Conservation (phyloP, 2,797 vertebrate species). For the Halcyon chelicuti region DNA sequence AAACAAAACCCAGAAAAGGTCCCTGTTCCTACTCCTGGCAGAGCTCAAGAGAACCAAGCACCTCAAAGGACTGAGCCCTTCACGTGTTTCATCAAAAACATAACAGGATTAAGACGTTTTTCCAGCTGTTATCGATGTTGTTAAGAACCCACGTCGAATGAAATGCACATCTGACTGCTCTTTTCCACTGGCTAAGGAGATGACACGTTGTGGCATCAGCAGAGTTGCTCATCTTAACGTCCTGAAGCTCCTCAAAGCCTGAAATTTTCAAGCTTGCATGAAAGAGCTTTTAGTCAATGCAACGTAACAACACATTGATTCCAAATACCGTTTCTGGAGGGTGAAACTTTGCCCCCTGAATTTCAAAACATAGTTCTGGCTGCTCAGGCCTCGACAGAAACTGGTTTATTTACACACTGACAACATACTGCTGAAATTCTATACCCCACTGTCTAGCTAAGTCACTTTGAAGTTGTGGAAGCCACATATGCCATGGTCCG, state of each 20-base stretch:
- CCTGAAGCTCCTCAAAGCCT: neutral
- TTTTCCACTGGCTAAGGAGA: neutral
- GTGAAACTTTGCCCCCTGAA: neutral
- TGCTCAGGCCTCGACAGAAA: neutral
- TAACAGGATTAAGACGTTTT: neutral
- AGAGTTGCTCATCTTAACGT: neutral
- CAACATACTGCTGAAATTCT: neutral
- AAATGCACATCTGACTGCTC: neutral
- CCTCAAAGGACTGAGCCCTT: neutral
- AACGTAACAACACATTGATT: neutral
- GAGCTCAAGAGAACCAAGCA: neutral
- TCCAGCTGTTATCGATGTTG: neutral
- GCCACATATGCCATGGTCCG: too few relatives aligned
- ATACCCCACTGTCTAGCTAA: too few relatives aligned
- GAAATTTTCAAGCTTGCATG: neutral
- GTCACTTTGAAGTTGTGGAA: too few relatives aligned
- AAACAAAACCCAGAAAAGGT: neutral
- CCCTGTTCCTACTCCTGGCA: neutral
- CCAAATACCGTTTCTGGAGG: neutral
- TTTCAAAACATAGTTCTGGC: neutral
- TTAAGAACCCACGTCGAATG: accelerated
- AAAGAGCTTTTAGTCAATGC: neutral
- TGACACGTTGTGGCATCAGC: neutral
- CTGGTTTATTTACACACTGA: neutral
- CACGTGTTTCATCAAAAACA: neutral